Evolutionary conservation across 2,888 invertebrate species (phyloP), one percentile per base, ranked within the genome.

Genomic region (Polymixis lichenea): DNA sequence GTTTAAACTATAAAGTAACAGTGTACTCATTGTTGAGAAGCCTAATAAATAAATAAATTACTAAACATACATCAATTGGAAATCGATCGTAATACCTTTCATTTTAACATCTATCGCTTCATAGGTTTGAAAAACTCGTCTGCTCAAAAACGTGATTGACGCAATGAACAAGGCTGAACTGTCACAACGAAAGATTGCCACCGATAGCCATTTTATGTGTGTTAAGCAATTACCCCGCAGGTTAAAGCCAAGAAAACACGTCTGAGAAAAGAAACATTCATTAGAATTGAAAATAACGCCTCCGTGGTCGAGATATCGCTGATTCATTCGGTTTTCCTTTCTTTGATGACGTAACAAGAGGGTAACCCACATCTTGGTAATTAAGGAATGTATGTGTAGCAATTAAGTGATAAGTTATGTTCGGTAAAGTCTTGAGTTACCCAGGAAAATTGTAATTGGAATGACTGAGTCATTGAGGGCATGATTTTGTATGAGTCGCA

Each of bases 261-360:
- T 69, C 28, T n/a, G 51, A 51, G 56, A 53, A 62, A 66, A 77
- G 61, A 71, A 65, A 82, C 71, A 68, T 58, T 69, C 43, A 46
- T 56, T 68, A 69, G 58, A 51, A 75, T 64, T 72, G 70, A 72
- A 80, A 69, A 67, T 76, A 67, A 56, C 11, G 53, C 62, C 60
- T 46, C 7, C 13, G 13, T 19, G 60, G 22, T 60, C 7, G 8
- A 68, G 38, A 82, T 77, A 72, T 75, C 60, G 86, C 86, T 72
- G 86, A 72, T 75, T 78, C 71, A 72, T 32, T 19, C 17, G 32
- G 65, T 72, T 67, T 76, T 25, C 62, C 86, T 77, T 74, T 69
- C 49, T 61, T 60, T 65, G 60, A 80, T 69, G 72, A 85, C 72
- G 70, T 56, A 19, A 70, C 85, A 58, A 46, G 17, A 56, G 51